These are phyloP conservation scores for Halcyon chelicuti DNA, from an alignment of 2,797 vertebrate species.

Conservation along the genomic window DNA sequence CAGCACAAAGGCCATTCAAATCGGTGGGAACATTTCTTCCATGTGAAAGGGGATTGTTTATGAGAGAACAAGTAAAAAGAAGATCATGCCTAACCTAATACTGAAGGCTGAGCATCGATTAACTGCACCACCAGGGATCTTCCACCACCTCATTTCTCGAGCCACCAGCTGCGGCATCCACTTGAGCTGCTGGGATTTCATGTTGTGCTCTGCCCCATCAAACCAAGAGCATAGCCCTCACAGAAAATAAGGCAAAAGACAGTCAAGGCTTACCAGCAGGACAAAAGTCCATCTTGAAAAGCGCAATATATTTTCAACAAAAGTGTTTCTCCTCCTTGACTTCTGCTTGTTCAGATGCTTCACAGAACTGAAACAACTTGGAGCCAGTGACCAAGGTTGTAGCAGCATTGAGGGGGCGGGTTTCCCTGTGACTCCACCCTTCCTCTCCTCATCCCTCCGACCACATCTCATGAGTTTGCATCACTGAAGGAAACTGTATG, in stretches of 20 bases:
- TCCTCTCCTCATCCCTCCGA: background rate
- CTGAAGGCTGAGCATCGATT: background rate
- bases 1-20: background rate
- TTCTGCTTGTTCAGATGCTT: background rate
- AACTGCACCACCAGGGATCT: background rate
- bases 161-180: background rate
- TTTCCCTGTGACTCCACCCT: constrained; percentile 48
- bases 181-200: background rate
- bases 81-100: background rate
- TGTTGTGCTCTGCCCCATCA: background rate
- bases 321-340: background rate
- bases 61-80: background rate
- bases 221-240: background rate
- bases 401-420: background rate
- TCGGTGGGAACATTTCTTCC: background rate
- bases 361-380: constrained; percentile 32
- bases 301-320: background rate
- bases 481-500: background rate
- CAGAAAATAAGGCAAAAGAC: background rate
- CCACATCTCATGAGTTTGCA: background rate
- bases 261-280: constrained; percentile 48
- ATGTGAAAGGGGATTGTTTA: background rate
- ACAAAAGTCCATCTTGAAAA: constrained; percentile 58
- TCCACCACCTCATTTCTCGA: background rate
- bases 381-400: background rate